A percentile compares a stretch with the other conserved stretches of the same genome.
Evolutionary conservation across 2,113 vertebrate species (phyloP).

Genomic region (Erythrolamprus reginae): DNA sequence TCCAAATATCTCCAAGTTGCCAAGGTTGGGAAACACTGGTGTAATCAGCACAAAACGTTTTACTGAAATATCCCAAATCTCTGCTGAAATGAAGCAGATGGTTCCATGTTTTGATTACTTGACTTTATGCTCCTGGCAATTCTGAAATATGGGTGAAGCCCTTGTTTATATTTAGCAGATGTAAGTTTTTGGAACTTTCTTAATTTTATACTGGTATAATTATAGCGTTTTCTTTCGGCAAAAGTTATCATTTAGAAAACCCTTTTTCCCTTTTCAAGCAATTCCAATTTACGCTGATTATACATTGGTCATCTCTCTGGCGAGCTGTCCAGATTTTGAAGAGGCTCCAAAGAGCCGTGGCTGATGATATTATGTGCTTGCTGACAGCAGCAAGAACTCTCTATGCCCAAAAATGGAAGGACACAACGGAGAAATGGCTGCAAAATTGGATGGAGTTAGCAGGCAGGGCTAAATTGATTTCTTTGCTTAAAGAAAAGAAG

Average conservation of each 20-base stretch:
- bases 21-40: too few species aligned
- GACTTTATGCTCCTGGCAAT: too few species aligned
- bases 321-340: fast-evolving
- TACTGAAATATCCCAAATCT: not conserved
- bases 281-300: not conserved
- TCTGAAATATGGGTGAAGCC: not conserved
- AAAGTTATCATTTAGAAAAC: not conserved
- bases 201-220: not conserved
- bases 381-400: not conserved
- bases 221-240: not conserved
- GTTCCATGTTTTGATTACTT: not conserved
- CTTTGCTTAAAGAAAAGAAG: not conserved
- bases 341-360: not conserved
- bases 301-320: not conserved
- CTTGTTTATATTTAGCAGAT: not conserved
- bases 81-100: not conserved
- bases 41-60: not conserved
- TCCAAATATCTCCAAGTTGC: too few species aligned
- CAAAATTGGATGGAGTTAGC: not conserved
- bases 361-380: not conserved
- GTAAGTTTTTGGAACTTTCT: not conserved
- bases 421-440: not conserved
- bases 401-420: not conserved
- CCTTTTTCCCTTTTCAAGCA: not conserved
- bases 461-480: not conserved